Evolutionary conservation across 2,888 invertebrate species (phyloP).

Genomic region (Muschampia plurimacula): DNA sequence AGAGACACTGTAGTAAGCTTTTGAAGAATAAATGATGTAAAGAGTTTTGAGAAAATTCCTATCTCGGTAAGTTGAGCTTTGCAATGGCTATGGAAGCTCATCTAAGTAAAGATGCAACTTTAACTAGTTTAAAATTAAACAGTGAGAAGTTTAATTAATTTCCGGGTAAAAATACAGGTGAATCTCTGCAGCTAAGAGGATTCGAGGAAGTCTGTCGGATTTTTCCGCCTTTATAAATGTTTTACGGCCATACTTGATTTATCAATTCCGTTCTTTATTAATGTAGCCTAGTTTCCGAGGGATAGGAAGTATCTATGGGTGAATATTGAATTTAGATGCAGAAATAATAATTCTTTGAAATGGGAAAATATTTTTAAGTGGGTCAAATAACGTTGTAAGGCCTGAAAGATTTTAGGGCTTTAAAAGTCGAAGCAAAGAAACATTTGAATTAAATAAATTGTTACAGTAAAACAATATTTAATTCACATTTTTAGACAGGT

Average conservation of each 20-base stretch:
- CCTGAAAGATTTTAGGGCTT: too few relatives aligned
- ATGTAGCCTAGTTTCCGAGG: constrained; percentile 4
- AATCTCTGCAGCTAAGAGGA: constrained; percentile 14
- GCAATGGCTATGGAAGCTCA: constrained; percentile 37
- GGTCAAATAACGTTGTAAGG: neutral
- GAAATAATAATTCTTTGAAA: neutral
- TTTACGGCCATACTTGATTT: constrained; percentile 10
- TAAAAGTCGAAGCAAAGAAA: too few relatives aligned
- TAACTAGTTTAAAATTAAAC: constrained; percentile 45
- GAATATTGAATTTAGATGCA: constrained; percentile 6
- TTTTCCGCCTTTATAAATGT: constrained; percentile 12
- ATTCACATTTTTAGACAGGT: too few relatives aligned
- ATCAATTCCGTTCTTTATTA: constrained; percentile 14
- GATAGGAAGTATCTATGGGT: constrained; percentile 1
- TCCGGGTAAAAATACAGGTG: constrained; percentile 41
- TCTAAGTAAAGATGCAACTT: constrained; percentile 46
- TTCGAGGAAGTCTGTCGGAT: neutral
- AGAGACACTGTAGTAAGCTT: neutral
- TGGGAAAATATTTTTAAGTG: neutral
- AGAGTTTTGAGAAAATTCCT: neutral
- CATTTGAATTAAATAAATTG: too few relatives aligned
- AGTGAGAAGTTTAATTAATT: constrained; percentile 50
- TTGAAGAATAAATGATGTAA: neutral
- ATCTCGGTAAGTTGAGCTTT: constrained; percentile 4
- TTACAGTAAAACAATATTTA: too few relatives aligned